These are phyloP conservation scores for Bradypus variegatus DNA, from an alignment of 2,797 vertebrate genomes.

Conservation along the genomic window DNA sequence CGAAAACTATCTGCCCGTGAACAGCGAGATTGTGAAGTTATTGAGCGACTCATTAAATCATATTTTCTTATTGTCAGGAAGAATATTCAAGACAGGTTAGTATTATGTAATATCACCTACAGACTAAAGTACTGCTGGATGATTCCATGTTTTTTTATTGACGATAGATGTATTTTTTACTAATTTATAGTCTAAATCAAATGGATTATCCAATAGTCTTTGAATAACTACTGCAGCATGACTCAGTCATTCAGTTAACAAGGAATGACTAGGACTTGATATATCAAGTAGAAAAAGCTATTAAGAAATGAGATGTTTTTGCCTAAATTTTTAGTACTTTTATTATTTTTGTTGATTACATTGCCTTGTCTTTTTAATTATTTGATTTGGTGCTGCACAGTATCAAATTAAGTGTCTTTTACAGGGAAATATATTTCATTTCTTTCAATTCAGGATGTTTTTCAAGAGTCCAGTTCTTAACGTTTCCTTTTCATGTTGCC, in stretches of 20 bases:
- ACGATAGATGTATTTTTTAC: neutral
- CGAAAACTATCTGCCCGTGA: constrained; percentile 96
- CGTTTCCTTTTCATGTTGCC: neutral
- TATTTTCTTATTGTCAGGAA: constrained; percentile 98
- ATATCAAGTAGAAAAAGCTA: neutral
- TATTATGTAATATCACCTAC: neutral
- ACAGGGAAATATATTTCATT: neutral
- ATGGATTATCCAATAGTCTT: neutral
- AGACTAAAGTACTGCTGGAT: neutral
- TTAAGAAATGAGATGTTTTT: neutral
- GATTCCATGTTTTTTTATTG: neutral
- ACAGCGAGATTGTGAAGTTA: constrained; percentile 97
- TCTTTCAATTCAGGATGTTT: neutral
- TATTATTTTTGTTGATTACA: neutral
- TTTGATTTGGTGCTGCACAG: neutral
- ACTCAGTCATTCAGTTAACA: neutral
- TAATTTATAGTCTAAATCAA: constrained; percentile 9
- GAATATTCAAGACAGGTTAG: constrained; percentile 98
- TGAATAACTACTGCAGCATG: neutral
- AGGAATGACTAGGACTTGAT: neutral
- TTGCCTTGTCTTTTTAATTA: neutral
- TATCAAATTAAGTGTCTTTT: neutral
- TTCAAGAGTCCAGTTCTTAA: neutral
- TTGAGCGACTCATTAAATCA: constrained; percentile 97
- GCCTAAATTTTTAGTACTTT: neutral